A percentile compares a stretch with the other conserved stretches of the same genome.
Evolutionary conservation across 2,888 invertebrate species (phyloP).

Genomic region (Scelioninae gen. 1): DNA sequence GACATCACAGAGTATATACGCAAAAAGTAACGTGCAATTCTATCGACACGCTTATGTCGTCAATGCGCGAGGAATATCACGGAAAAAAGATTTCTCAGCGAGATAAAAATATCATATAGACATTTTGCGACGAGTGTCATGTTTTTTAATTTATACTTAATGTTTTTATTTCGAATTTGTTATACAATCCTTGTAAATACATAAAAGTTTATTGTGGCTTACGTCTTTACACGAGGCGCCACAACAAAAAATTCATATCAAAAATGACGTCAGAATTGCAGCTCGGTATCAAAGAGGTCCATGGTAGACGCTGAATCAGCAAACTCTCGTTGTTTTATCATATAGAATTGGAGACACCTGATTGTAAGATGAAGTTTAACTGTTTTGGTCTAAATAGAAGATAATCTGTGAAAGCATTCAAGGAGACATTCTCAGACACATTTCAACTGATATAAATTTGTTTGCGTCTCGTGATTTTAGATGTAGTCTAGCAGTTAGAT

Average conservation of each 20-base stretch:
- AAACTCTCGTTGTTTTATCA: not conserved
- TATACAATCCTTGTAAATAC: not conserved
- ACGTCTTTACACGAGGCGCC: not conserved
- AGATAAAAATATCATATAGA: too few relatives aligned
- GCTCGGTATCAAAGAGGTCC: not conserved
- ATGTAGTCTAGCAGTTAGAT: too few relatives aligned
- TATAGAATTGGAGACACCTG: not conserved
- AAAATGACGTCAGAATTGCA: not conserved
- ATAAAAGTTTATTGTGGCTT: not conserved
- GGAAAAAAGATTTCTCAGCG: too few relatives aligned
- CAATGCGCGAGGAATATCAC: too few relatives aligned
- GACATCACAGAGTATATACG: too few relatives aligned
- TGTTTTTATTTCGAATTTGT: not conserved
- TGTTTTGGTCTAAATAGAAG: not conserved
- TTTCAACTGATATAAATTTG: not conserved
- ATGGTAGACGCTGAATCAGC: not conserved
- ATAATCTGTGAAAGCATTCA: not conserved
- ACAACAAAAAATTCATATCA: not conserved
- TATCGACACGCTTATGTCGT: too few relatives aligned
- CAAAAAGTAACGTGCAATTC: too few relatives aligned
- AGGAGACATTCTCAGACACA: not conserved
- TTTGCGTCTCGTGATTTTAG: not conserved
- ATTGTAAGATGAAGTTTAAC: not conserved
- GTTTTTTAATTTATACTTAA: not conserved
- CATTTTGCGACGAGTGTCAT: too few relatives aligned